Conservation (phyloP, 2,888 invertebrate genomes). For the Cosmia pyralina region DNA sequence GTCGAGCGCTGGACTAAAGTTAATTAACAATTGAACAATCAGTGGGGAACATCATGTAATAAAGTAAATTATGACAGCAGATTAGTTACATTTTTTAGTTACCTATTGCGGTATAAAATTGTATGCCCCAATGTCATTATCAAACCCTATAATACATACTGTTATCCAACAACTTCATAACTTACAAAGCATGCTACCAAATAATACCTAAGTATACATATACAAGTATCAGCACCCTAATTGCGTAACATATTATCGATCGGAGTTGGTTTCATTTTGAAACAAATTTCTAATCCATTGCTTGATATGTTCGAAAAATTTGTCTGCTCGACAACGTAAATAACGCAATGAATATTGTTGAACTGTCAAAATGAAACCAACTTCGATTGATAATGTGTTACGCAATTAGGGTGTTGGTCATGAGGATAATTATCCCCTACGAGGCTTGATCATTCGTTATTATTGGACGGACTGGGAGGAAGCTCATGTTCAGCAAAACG, state of each 20-base stretch:
- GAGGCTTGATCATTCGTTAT: constrained; percentile 1
- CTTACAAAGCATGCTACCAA: background rate
- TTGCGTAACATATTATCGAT: too few species aligned
- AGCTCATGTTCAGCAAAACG: constrained; percentile 21
- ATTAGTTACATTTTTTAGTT: background rate
- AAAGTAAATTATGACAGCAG: background rate
- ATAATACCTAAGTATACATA: too few species aligned
- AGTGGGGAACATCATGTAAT: background rate
- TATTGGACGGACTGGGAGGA: constrained; percentile 5
- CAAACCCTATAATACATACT: background rate
- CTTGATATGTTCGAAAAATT: too few species aligned
- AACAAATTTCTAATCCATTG: too few species aligned
- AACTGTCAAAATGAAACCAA: too few species aligned
- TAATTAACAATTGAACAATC: constrained; percentile 36
- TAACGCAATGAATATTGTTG: too few species aligned
- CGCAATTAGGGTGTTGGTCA: constrained; percentile 12
- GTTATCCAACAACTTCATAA: background rate
- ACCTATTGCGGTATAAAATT: background rate
- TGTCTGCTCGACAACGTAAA: too few species aligned
- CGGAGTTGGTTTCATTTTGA: too few species aligned
- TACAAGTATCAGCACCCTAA: too few species aligned
- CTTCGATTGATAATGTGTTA: too few species aligned
- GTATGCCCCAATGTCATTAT: background rate
- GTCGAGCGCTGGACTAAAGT: constrained; percentile 37
- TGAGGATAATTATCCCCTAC: constrained; percentile 5